phyloP scores from a whole-genome alignment of 2,113 vertebrate species.

The Nothoprocta pentlandii region DNA sequence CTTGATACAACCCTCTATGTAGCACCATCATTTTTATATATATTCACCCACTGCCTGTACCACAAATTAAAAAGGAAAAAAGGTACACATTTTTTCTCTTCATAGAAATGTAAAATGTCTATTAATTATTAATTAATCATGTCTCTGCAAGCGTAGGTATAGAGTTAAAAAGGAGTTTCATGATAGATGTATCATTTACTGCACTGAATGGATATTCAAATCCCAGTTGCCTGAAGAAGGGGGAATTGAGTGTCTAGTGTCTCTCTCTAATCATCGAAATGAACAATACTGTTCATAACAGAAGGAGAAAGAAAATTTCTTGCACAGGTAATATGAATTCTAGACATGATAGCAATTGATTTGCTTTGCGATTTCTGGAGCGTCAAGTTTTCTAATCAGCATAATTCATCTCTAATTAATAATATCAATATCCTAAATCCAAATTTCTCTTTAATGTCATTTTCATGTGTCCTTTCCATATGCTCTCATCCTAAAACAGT shows the following conservation, averaged over 20 bases:
- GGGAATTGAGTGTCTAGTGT: constrained; percentile 36
- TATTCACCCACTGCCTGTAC: not conserved
- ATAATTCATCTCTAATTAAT: constrained; percentile 63
- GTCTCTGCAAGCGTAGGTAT: rapidly evolving
- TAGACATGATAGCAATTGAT: constrained; percentile 19
- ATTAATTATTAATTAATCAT: constrained; percentile 25
- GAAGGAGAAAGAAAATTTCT: constrained; percentile 44
- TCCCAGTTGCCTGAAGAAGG: constrained; percentile 33
- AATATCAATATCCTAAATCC: constrained; percentile 16
- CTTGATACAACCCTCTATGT: not conserved
- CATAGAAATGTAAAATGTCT: constrained; percentile 7
- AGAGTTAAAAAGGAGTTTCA: constrained; percentile 36
- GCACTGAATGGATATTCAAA: constrained; percentile 59
- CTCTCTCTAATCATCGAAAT: constrained; percentile 36
- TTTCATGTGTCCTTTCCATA: constrained; percentile 40
- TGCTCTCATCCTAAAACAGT: constrained; percentile 39
- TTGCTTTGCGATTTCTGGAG: constrained; percentile 38
- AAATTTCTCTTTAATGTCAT: constrained; percentile 50
- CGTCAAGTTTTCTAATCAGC: constrained; percentile 43
- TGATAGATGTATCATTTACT: constrained; percentile 12
- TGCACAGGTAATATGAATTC: constrained; percentile 48
- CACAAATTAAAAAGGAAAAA: not conserved
- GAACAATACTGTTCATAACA: constrained; percentile 39
- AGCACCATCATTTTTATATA: not conserved
- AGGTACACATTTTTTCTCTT: not conserved